phyloP scores from a whole-genome alignment of 2,888 invertebrate species.

The Lumbricus terrestris region DNA sequence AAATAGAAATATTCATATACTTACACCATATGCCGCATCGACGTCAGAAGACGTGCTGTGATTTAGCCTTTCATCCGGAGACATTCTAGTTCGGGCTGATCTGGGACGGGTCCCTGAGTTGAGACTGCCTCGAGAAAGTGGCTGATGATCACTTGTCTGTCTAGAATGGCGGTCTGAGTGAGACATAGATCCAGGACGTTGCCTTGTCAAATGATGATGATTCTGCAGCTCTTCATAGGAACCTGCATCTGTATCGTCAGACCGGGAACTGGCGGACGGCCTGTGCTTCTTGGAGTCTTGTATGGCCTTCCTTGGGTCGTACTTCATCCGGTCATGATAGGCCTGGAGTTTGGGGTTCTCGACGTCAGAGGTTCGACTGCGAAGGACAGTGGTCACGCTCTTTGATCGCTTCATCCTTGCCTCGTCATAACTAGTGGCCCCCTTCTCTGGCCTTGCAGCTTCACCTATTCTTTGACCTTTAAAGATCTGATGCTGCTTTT shows the following conservation, averaged over 20 bases:
- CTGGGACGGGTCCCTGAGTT: neutral
- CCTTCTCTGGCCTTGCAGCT: neutral
- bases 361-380: neutral
- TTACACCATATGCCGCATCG: neutral
- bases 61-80: neutral
- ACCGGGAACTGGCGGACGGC: neutral
- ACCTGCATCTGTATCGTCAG: neutral
- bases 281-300: neutral
- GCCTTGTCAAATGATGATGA: neutral
- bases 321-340: constrained; percentile 10
- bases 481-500: neutral
- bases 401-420: neutral
- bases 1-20: neutral
- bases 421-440: neutral
- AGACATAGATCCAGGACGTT: neutral
- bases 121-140: neutral
- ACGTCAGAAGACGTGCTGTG: neutral
- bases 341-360: constrained; percentile 12
- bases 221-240: constrained; percentile 9
- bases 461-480: neutral
- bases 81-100: neutral
- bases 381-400: neutral
- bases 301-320: constrained; percentile 9
- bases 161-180: neutral
- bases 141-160: neutral